Conservation (phyloP, 2,888 invertebrate species). For the Troides oblongomaculatus region DNA sequence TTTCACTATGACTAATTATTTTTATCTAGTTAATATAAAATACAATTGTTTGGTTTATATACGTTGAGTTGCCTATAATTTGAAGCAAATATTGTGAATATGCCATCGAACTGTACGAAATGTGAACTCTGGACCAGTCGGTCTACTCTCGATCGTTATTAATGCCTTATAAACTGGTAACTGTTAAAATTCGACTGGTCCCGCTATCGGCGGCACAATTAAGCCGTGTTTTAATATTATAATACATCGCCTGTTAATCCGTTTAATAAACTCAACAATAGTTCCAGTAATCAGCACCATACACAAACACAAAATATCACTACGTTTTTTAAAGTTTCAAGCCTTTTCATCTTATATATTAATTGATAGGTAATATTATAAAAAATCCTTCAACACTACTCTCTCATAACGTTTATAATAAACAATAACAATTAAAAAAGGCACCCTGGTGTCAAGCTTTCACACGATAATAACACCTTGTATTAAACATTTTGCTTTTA, state of each 20-base stretch:
- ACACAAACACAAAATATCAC: too few species aligned
- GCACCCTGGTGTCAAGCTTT: background rate
- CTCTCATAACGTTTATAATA: too few species aligned
- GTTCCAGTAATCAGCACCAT: too few species aligned
- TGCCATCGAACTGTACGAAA: conserved; percentile 28
- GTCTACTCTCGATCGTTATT: conserved; percentile 26
- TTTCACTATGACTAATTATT: too few species aligned
- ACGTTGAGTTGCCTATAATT: conserved; percentile 27
- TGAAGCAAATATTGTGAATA: conserved; percentile 30
- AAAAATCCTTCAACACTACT: too few species aligned
- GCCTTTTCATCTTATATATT: too few species aligned
- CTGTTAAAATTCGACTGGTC: conserved; percentile 24
- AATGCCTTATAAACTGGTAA: conserved; percentile 26
- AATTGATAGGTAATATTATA: too few species aligned
- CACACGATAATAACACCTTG: conserved; percentile 7
- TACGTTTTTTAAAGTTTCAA: too few species aligned
- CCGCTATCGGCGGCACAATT: conserved; percentile 21
- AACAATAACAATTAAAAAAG: background rate
- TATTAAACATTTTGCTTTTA: conserved; percentile 6
- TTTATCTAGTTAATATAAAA: too few species aligned
- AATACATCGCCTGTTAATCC: conserved; percentile 5
- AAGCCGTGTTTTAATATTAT: conserved; percentile 8
- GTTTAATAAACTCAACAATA: conserved; percentile 6
- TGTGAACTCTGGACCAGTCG: conserved; percentile 17
- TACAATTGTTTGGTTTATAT: too few species aligned